A percentile compares a stretch with the other conserved stretches of the same genome.
Conservation (phyloP, 2,797 vertebrate species). For the Taeniopygia guttata region DNA sequence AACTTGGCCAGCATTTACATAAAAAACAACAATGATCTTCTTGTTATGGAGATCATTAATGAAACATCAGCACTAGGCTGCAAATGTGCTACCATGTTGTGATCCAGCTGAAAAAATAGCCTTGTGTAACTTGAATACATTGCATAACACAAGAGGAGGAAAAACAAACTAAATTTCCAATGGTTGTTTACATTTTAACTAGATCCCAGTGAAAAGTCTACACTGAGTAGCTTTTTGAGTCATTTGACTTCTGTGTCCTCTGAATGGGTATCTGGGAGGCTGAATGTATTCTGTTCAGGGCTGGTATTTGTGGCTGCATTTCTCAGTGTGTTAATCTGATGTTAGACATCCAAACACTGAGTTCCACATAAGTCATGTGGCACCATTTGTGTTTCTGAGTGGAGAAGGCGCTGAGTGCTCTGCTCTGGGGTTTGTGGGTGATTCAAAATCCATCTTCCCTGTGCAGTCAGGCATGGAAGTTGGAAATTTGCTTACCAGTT, state of each 20-base stretch:
- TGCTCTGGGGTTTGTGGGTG: not conserved
- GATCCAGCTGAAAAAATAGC: conserved; percentile 60
- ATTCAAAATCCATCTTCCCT: not conserved
- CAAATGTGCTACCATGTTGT: conserved; percentile 45
- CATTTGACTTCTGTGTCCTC: not conserved
- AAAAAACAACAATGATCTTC: conserved; percentile 55
- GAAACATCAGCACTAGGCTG: conserved; percentile 48
- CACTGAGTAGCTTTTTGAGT: not conserved
- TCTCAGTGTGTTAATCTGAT: not conserved
- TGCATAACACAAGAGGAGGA: conserved; percentile 44
- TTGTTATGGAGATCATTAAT: conserved; percentile 65
- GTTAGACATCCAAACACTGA: not conserved
- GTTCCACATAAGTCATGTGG: not conserved
- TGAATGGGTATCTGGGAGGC: not conserved
- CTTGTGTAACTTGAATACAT: not conserved
- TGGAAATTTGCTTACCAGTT: not conserved
- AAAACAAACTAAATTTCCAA: conserved; percentile 46
- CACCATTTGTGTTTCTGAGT: not conserved
- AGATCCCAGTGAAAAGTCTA: not conserved
- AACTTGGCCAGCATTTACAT: conserved; percentile 44
- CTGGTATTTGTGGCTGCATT: not conserved
- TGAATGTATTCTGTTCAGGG: not conserved
- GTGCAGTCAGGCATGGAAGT: not conserved
- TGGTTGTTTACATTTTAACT: conserved; percentile 24
- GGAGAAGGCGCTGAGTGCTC: not conserved